Base-by-base conservation (phyloP, 1,140 invertebrate genomes). In the Vanessa tameamea region DNA sequence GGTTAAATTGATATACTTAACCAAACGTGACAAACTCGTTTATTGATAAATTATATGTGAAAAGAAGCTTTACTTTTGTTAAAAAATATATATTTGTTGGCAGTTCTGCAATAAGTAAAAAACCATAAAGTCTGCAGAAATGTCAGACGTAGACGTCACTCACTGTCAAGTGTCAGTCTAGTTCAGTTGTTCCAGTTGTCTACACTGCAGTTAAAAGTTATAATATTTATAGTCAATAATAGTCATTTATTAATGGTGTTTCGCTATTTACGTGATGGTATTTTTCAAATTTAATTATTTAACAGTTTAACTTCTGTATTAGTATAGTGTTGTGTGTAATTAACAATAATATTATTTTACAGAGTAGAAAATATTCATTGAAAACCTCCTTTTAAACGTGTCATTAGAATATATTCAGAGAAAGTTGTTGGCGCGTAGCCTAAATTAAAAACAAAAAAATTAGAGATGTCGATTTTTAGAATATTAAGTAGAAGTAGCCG, bases 391-490 rank as follows among this genome's bases (percentile, higher is more conserved):
- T 59, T 26, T 61, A 37, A 14, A 57, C 16, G 57, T 61, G 57
- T 37, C 16, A 61, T 61, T 61, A 61, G 57, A 61, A 61, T 61
- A 61, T 61, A 61, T 37, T 43, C 6, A 67, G 72, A 73, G 72
- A 73, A 68, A 73, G 72, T 69, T 31, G 59, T 55, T 74, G 66
- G 72, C 72, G 55, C 65, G 65, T 69, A 63, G 59, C 61, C 59
- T 55, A 61, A 74, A 69, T 64, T 37, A 55, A 48, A 51, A 47
- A 57, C 14, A 4, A 69, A 69, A 66, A 68, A 73, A 51, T 53
- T 66, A 16, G 69, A 43, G 48, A 74, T 53, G 48, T 63, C 37
- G 48, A 61, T 74, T 59, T 64, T 74, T 64, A 64, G 66, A 64
- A 69, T 55, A 69, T 14, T 69, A 23, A 74, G 69, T 43, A 74